Conservation (phyloP, 1,140 invertebrate species). For the Stratiolaelaps scimitus region DNA sequence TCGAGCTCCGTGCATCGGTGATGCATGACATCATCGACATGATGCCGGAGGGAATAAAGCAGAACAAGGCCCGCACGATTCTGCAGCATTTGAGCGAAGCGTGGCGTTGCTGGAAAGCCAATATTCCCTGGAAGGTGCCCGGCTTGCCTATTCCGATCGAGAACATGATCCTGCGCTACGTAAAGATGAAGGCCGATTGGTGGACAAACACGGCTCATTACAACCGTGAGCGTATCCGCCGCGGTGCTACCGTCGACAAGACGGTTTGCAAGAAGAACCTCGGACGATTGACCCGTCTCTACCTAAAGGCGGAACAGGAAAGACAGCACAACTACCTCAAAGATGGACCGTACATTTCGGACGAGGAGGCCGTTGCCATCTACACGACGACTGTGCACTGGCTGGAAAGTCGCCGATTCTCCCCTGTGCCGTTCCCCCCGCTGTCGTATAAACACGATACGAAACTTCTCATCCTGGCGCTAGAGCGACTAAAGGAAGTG, state of each 20-base stretch:
- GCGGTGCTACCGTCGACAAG: conserved; percentile 92
- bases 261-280: conserved; percentile 99
- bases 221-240: conserved; percentile 85
- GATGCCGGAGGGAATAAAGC: conserved; percentile 99
- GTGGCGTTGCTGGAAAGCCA: conserved; percentile 99
- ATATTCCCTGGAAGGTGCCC: conserved; percentile 99
- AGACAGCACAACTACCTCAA: conserved; percentile 98
- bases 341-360: conserved; percentile 97
- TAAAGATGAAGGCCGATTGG: conserved; percentile 99
- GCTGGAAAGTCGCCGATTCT: conserved; percentile 93
- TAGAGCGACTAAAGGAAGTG: conserved; percentile 94
- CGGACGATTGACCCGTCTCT: conserved; percentile 84
- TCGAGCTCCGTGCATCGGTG: conserved; percentile 89
- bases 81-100: conserved; percentile 97
- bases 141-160: conserved; percentile 97
- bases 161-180: conserved; percentile 98
- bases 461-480: conserved; percentile 86
- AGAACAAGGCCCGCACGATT: conserved; percentile 97
- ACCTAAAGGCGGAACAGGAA: conserved; percentile 97
- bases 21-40: conserved; percentile 99
- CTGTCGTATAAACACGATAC: conserved; percentile 99
- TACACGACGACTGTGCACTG: conserved; percentile 99
- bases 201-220: conserved; percentile 99
- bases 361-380: conserved; percentile 98
- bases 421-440: conserved; percentile 96